These are phyloP conservation scores for Schizaphis graminum DNA, from an alignment of 2,888 invertebrate species.

Conservation along the genomic window DNA sequence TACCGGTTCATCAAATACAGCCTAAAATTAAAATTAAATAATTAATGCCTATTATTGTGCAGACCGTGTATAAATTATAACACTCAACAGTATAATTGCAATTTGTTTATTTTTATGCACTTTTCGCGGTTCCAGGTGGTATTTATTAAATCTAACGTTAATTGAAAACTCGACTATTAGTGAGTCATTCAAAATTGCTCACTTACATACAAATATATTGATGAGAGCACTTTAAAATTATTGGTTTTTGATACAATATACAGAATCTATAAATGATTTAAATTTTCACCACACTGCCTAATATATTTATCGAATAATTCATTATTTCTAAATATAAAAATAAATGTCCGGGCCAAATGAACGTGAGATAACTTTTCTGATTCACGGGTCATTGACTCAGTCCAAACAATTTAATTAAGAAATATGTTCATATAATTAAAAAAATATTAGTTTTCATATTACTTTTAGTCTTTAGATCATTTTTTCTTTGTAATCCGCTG, in stretches of 20 bases:
- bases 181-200: background rate
- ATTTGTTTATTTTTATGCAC: background rate
- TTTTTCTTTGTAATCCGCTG: background rate
- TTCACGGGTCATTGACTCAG: conserved; percentile 44
- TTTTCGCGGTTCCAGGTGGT: background rate
- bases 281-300: background rate
- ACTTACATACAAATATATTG: background rate
- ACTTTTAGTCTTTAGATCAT: conserved; percentile 47
- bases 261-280: conserved; percentile 8
- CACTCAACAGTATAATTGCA: background rate
- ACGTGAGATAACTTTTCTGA: conserved; percentile 16
- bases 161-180: background rate
- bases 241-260: background rate
- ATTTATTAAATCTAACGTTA: background rate
- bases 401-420: conserved; percentile 39
- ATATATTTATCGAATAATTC: conserved; percentile 13
- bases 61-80: background rate
- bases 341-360: conserved; percentile 40
- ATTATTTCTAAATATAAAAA: conserved; percentile 39
- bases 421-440: conserved; percentile 16
- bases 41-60: background rate
- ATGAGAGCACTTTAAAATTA: background rate
- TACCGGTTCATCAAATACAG: too few species aligned
- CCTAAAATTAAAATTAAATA: background rate
- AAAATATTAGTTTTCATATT: background rate